Evolutionary conservation across 2,113 vertebrate species (phyloP).

Genomic region (Indicator maculatus): DNA sequence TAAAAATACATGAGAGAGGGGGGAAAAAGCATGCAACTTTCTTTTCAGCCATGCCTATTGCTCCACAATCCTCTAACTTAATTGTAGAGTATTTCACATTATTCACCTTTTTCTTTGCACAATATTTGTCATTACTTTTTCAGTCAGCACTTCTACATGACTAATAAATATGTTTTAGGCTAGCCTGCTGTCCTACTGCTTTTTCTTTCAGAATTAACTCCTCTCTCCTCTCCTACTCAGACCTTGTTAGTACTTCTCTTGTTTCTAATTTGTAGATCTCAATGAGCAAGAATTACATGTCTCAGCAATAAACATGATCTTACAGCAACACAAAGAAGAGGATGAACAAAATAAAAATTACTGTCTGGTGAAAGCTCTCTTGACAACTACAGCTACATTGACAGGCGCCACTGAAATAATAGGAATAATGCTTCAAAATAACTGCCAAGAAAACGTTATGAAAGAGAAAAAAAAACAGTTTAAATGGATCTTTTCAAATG

Average conservation of each 20-base stretch:
- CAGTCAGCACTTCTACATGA: background rate
- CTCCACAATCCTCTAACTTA: background rate
- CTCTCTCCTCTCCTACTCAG: slow-evolving; percentile 3
- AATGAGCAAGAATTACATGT: slow-evolving; percentile 36
- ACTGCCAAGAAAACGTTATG: slow-evolving; percentile 56
- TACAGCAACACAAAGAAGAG: slow-evolving; percentile 38
- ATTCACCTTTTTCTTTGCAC: background rate
- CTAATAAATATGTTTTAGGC: background rate
- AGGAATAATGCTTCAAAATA: slow-evolving; percentile 59
- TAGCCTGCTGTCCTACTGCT: background rate
- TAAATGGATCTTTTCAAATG: slow-evolving; percentile 61
- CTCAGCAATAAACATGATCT: slow-evolving; percentile 55
- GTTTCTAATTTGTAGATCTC: slow-evolving; percentile 28
- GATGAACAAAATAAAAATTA: slow-evolving; percentile 47
- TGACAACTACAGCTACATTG: slow-evolving; percentile 60
- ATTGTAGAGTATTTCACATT: background rate
- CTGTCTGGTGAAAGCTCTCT: slow-evolving; percentile 42
- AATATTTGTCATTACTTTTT: background rate
- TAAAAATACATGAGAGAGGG: background rate
- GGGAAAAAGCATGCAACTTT: background rate
- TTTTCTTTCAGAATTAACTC: background rate
- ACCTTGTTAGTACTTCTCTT: background rate
- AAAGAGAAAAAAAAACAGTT: slow-evolving; percentile 30
- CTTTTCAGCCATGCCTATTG: background rate
- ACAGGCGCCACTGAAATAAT: slow-evolving; percentile 65